Evolutionary conservation across 2,113 vertebrate genomes (phyloP), one percentile per base, ranked within the genome.

Genomic region (Aix galericulata): DNA sequence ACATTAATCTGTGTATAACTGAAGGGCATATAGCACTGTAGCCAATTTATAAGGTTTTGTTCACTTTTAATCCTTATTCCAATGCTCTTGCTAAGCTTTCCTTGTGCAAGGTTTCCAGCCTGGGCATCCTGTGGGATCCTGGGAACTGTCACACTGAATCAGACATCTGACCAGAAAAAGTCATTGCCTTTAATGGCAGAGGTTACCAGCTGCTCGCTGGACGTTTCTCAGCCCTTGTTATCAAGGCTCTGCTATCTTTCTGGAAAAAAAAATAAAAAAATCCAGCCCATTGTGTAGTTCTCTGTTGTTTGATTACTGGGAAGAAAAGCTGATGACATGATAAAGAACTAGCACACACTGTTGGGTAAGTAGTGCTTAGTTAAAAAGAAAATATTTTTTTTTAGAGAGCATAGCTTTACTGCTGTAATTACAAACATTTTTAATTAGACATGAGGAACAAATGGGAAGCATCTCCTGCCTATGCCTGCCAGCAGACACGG

Each of bases 311-410:
- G 64, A 32, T 72, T 88, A 75, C 59, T 1, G 9, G 71, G 52
- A 82, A 66, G 40, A 93, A 72, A 82, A 72, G 46, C 60, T 78
- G 88, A 88, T 91, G 80, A 75, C 46, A 76, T 64, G 83, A 84
- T 91, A 91, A 81, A 82, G 60, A 60, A 42, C 52, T 42, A 53
- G 23, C 23, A 34, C 4, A 25, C 11, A 9, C 62, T 60, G 17
- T 59, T 1, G 5, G 25, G 34, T 86, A 89, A 96, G 42, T 64
- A 78, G 73, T 38, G 56, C 69, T 92, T 89, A 80, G 46, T 52
- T 67, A 68, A 74, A 86, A 92, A 38, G 60, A 88, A 96, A 90
- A 88, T 78, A 78, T 88, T 96, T 91, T 96, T 91, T 69, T 91
- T 79, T 82, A 64, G 20, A 60, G 42, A 84, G 34, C 26, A 25